Evolutionary conservation across 2,888 invertebrate genomes (phyloP).

Genomic region (Lepeophtheirus nordmannii): DNA sequence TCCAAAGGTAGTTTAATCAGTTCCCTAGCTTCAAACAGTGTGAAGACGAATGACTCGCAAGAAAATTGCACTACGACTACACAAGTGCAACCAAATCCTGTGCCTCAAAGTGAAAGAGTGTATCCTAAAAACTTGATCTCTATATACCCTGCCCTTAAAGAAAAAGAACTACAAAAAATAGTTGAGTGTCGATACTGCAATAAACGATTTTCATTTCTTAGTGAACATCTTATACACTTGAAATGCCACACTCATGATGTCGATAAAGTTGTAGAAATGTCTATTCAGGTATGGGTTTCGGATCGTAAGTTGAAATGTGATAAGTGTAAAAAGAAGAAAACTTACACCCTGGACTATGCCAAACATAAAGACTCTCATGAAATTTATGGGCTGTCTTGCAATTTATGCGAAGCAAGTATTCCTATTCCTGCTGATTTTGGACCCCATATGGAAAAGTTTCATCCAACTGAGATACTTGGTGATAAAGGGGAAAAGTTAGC

Average conservation of each 20-base stretch:
- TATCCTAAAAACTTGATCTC: constrained; percentile 6
- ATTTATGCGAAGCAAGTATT: background rate
- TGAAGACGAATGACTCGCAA: background rate
- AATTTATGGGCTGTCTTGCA: constrained; percentile 8
- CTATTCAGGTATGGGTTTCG: constrained; percentile 15
- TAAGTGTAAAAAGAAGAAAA: constrained; percentile 13
- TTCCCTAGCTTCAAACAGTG: background rate
- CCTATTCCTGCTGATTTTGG: background rate
- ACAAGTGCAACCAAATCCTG: background rate
- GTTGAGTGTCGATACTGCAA: constrained; percentile 8
- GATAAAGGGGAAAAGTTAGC: background rate
- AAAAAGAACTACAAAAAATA: constrained; percentile 10
- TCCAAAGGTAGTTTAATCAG: too few species aligned
- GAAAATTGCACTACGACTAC: background rate
- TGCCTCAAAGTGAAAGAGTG: background rate
- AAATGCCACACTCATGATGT: constrained; percentile 7
- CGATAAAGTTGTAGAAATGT: constrained; percentile 13
- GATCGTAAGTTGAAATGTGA: constrained; percentile 18
- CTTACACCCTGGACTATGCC: constrained; percentile 22
- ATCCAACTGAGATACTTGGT: constrained; percentile 5
- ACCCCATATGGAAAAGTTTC: constrained; percentile 9
- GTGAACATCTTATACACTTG: constrained; percentile 7
- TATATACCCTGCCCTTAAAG: constrained; percentile 15
- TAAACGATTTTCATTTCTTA: background rate
- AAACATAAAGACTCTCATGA: constrained; percentile 19